Conservation (phyloP, 2,888 invertebrate species). For the Drosophila robusta region DNA sequence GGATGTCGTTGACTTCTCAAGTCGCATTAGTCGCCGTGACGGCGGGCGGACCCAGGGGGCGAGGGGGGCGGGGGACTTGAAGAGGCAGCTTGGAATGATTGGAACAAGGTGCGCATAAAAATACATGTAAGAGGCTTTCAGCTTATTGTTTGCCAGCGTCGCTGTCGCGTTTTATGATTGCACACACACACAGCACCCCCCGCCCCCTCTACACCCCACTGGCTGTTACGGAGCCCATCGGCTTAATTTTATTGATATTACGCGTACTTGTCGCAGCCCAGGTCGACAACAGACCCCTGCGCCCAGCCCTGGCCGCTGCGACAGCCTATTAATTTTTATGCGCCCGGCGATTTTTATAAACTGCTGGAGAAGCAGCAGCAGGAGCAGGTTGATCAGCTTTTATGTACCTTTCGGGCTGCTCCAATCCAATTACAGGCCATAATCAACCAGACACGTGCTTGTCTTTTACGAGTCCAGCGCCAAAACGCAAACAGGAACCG, state of each 20-base stretch:
- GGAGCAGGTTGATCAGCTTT: slow-evolving; percentile 54
- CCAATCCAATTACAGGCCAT: slow-evolving; percentile 57
- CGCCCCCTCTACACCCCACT: background rate
- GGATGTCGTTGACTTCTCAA: slow-evolving; percentile 80
- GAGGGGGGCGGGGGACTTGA: background rate
- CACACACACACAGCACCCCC: slow-evolving; percentile 24
- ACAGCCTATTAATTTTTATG: slow-evolving; percentile 65
- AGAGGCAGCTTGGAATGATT: slow-evolving; percentile 43
- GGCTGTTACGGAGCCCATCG: slow-evolving; percentile 31
- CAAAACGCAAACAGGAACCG: slow-evolving; percentile 1
- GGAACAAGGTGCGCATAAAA: slow-evolving; percentile 67
- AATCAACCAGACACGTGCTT: slow-evolving; percentile 41
- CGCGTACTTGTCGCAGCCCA: slow-evolving; percentile 69
- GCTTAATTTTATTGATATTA: slow-evolving; percentile 79
- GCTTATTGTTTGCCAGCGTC: slow-evolving; percentile 77
- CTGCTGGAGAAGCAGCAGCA: slow-evolving; percentile 11
- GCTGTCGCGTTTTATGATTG: slow-evolving; percentile 73
- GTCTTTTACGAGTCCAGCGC: slow-evolving; percentile 27
- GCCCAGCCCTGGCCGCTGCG: background rate
- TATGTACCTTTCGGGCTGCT: slow-evolving; percentile 34
- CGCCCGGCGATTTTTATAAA: slow-evolving; percentile 41
- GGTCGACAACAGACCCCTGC: slow-evolving; percentile 46
- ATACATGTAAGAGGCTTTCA: slow-evolving; percentile 80
- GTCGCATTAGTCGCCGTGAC: slow-evolving; percentile 69
- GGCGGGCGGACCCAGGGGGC: background rate